A percentile compares a stretch with the other conserved stretches of the same genome.
Evolutionary conservation across 2,113 vertebrate genomes (phyloP).

Genomic region (Polypterus bichir): DNA sequence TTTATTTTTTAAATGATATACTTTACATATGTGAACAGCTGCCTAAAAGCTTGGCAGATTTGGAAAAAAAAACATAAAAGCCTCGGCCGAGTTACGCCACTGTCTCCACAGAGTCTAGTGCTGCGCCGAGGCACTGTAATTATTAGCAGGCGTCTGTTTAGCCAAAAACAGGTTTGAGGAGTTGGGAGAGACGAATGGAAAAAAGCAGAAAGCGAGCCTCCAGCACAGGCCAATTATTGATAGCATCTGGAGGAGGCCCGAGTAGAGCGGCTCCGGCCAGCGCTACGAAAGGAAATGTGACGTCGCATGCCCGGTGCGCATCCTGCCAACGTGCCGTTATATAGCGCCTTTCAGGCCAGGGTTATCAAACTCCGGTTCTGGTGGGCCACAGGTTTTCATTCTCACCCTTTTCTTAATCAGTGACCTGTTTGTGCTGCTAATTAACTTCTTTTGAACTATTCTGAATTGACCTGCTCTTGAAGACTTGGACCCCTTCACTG

Average conservation of each 20-base stretch:
- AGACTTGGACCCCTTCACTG: too few relatives aligned
- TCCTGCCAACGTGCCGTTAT: too few relatives aligned
- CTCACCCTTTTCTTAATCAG: too few relatives aligned
- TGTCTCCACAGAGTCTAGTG: constrained; percentile 38
- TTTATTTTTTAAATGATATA: background rate
- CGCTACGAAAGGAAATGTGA: too few relatives aligned
- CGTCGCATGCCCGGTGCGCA: too few relatives aligned
- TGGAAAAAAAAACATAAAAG: background rate
- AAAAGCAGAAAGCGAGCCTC: background rate
- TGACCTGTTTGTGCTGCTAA: too few relatives aligned
- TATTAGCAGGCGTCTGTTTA: background rate
- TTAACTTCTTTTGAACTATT: too few relatives aligned
- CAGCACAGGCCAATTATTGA: background rate
- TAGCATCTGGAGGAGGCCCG: background rate
- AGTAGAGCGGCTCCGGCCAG: too few relatives aligned
- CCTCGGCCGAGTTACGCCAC: constrained; percentile 26
- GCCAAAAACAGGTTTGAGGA: background rate
- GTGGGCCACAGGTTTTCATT: too few relatives aligned
- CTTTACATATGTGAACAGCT: constrained; percentile 7
- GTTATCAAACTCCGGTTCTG: too few relatives aligned
- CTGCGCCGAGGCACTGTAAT: constrained; percentile 2
- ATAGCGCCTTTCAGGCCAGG: too few relatives aligned
- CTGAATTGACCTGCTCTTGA: too few relatives aligned
- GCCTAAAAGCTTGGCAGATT: constrained; percentile 9
- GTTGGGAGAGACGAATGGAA: background rate